Base-by-base conservation (phyloP, 2,888 invertebrate species). In the Temnothorax ravouxi region DNA sequence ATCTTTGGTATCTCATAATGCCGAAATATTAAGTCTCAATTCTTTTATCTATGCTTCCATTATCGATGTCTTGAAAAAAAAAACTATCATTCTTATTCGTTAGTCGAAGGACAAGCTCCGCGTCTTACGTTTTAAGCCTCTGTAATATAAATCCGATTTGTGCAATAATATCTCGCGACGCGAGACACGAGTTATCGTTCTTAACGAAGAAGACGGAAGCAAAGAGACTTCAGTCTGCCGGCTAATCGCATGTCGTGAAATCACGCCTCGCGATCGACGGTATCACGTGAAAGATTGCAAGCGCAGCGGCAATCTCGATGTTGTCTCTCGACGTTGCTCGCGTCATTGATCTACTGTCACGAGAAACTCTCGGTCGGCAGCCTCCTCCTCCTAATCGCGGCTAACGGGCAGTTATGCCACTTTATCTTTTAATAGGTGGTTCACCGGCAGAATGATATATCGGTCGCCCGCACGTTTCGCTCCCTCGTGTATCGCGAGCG, bases 141-240 rank as follows among this genome's bases (percentile, higher is more conserved):
- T 50, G n/a, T n/a, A 29, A 47, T 59, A 2, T 4, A 59, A 56
- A 34, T 79, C 71, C 34, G 18, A 47, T 61, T 80, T 41, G 41
- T 18, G 41, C 1, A 41, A 56, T 50, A 80, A 80, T n/a, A 59
- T 3, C 29, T 56, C 18, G 41, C 56, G 75, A 47, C 34, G 52
- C 50, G 50, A 76, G 29, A 29, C n/a, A n/a, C n/a, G 29, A 29
- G 25, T 61, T 80, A 71, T 61, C 59, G 72, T 25, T 47, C 18
- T 61, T 50, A 29, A 59, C 59, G n/a, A 72, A 29, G 38, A 71
- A 61, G 79, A 47, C 79, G 79, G 79, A 80, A 72, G 79, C 59
- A 61, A 21, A 13, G 47, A 25, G 5, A 56, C 29, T 59, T 21
- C 2, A 25, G 25, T 13, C 25, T 18, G 47, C 15, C 21, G 47